phyloP scores from a whole-genome alignment of 2,888 invertebrate species.

The Leptopilina myrica region DNA sequence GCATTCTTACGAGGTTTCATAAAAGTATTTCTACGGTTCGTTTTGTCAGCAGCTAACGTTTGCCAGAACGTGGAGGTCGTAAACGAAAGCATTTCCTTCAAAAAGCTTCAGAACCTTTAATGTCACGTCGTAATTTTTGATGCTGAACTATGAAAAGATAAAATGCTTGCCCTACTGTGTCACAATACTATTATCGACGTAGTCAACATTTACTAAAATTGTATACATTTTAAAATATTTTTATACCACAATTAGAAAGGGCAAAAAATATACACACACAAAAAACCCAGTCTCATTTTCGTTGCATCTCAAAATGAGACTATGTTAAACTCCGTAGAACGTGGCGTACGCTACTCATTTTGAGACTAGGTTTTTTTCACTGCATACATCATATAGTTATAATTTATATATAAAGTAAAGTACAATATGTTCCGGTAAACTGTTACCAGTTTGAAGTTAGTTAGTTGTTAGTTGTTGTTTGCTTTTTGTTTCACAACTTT shows the following conservation, averaged over 20 bases:
- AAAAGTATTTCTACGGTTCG: slow-evolving; percentile 53
- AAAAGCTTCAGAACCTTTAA: slow-evolving; percentile 61
- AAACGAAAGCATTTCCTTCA: slow-evolving; percentile 55
- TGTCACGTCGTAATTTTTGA: slow-evolving; percentile 65
- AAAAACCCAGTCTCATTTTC: too few relatives aligned
- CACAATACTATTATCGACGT: background rate
- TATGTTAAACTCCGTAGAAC: too few relatives aligned
- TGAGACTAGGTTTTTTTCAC: too few relatives aligned
- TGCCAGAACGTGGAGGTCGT: slow-evolving; percentile 48
- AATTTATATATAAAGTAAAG: too few relatives aligned
- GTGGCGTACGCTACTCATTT: too few relatives aligned
- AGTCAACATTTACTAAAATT: background rate
- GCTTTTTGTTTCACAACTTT: too few relatives aligned
- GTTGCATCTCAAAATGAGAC: too few relatives aligned
- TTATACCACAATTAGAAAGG: background rate
- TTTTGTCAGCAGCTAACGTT: slow-evolving; percentile 49
- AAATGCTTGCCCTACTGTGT: slow-evolving; percentile 35
- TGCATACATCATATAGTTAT: too few relatives aligned
- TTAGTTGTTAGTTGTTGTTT: too few relatives aligned
- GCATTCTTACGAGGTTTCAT: slow-evolving; percentile 47
- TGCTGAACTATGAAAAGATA: slow-evolving; percentile 56
- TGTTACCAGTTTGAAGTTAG: too few relatives aligned
- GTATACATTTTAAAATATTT: background rate
- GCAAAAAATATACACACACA: too few relatives aligned
- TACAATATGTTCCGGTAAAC: too few relatives aligned